Conservation (phyloP, 37 sponge, comb jelly and placozoan genomes). For the Cliona cf. orientalis region DNA sequence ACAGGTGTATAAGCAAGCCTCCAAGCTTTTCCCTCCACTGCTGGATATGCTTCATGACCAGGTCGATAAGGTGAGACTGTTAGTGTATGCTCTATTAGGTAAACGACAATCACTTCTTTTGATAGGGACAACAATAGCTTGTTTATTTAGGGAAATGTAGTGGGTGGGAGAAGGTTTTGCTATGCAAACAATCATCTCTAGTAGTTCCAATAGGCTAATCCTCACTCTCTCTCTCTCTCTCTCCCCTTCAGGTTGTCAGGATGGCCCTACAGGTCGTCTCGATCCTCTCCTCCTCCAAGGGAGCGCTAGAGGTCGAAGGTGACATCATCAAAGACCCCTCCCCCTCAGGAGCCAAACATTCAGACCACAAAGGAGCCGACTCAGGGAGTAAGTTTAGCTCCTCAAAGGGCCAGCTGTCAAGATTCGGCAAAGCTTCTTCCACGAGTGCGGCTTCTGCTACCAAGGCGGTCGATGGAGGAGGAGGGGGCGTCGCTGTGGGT, state of each 20-base stretch:
- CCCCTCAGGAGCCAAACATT: not conserved
- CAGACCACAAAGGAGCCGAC: not conserved
- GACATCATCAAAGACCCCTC: too few relatives aligned
- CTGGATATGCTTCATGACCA: slow-evolving; percentile 65
- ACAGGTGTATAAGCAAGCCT: slow-evolving; percentile 54
- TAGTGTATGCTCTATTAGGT: not conserved
- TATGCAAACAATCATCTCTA: not conserved
- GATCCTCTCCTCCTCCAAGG: slow-evolving; percentile 71
- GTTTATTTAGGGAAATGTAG: not conserved
- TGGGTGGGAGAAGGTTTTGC: not conserved
- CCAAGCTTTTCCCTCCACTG: slow-evolving; percentile 56
- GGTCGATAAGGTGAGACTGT: slow-evolving; percentile 36
- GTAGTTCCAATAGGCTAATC: not conserved
- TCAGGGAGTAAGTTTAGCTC: too few relatives aligned
- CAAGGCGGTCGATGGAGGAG: too few relatives aligned
- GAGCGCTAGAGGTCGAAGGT: slow-evolving; percentile 42
- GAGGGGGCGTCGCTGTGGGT: too few relatives aligned
- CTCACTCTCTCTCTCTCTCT: not conserved
- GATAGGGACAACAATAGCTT: too few relatives aligned
- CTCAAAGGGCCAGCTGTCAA: too few relatives aligned
- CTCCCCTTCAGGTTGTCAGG: slow-evolving; percentile 49
- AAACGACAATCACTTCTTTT: too few relatives aligned
- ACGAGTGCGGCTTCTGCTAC: too few relatives aligned
- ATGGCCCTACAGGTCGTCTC: slow-evolving; percentile 70
- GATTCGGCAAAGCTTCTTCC: too few relatives aligned